Conservation (phyloP, 2,797 vertebrate species). For the Distichodus sexfasciatus region DNA sequence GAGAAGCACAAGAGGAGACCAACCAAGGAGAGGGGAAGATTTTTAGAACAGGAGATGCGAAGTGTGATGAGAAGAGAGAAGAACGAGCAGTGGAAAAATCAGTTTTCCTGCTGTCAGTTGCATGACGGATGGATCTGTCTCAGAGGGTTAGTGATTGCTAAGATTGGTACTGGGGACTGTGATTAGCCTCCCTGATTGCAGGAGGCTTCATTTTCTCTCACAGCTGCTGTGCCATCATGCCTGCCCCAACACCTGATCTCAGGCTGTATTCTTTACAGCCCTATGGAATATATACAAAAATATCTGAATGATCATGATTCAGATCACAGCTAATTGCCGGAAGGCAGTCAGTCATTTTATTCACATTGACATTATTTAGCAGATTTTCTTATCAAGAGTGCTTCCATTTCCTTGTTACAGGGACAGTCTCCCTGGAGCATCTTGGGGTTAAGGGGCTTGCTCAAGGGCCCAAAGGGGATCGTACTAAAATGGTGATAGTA, state of each 20-base stretch:
- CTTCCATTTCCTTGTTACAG: no score
- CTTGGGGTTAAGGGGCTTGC: no score
- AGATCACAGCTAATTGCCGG: no score
- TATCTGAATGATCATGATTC: no score
- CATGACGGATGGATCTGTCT: slow-evolving; percentile 32
- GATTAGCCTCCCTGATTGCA: slow-evolving; percentile 41
- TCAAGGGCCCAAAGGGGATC: no score
- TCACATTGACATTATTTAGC: no score
- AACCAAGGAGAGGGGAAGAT: not conserved
- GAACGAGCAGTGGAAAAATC: not conserved
- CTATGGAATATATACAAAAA: no score
- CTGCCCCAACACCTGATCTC: slow-evolving; percentile 1
- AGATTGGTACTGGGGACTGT: slow-evolving; percentile 29
- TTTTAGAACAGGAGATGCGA: no score
- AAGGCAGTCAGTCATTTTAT: no score
- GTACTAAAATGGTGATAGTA: no score
- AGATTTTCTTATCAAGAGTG: no score
- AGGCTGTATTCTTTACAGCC: not conserved
- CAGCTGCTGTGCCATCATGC: slow-evolving; percentile 1
- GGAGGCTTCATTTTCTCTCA: slow-evolving; percentile 5
- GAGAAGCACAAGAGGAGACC: not conserved
- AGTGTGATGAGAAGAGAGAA: not conserved
- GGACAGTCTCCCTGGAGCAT: no score
- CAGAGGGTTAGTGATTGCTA: slow-evolving; percentile 13
- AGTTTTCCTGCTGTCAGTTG: slow-evolving; percentile 13